phyloP scores from a whole-genome alignment of 2,888 invertebrate genomes.

The Lampropteryx suffumata region DNA sequence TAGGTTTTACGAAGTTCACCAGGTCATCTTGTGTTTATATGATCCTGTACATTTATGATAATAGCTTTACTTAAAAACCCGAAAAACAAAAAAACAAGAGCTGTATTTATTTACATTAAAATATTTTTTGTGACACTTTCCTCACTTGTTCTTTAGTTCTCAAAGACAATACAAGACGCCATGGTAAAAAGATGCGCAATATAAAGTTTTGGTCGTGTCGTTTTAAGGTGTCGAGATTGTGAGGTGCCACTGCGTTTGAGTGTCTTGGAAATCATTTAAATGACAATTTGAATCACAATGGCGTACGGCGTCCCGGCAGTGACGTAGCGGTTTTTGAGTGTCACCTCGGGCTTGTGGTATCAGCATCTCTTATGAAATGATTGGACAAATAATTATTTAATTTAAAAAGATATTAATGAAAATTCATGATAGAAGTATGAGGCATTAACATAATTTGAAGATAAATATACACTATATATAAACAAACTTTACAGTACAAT shows the following conservation, averaged over 20 bases:
- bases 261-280: conserved; percentile 66
- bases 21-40: too few species aligned
- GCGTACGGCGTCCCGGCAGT: conserved; percentile 68
- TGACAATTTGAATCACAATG: conserved; percentile 78
- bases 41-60: too few species aligned
- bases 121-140: background rate
- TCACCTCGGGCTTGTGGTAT: conserved; percentile 52
- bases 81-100: conserved; percentile 7
- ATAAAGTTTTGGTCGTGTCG: conserved; percentile 40
- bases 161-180: background rate
- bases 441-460: too few species aligned
- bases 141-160: conserved; percentile 4
- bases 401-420: too few species aligned
- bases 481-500: too few species aligned
- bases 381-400: conserved; percentile 16
- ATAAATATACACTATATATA: too few species aligned
- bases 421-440: too few species aligned
- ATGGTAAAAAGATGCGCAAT: conserved; percentile 42
- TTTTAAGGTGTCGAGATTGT: conserved; percentile 72
- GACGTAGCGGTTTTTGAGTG: conserved; percentile 60
- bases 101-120: background rate
- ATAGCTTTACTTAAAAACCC: too few species aligned
- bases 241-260: conserved; percentile 71
- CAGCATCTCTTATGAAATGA: conserved; percentile 17
- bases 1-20: too few species aligned